These are phyloP conservation scores for Probaryconus sp. DNA, from an alignment of 1,140 invertebrate species.

Conservation along the genomic window DNA sequence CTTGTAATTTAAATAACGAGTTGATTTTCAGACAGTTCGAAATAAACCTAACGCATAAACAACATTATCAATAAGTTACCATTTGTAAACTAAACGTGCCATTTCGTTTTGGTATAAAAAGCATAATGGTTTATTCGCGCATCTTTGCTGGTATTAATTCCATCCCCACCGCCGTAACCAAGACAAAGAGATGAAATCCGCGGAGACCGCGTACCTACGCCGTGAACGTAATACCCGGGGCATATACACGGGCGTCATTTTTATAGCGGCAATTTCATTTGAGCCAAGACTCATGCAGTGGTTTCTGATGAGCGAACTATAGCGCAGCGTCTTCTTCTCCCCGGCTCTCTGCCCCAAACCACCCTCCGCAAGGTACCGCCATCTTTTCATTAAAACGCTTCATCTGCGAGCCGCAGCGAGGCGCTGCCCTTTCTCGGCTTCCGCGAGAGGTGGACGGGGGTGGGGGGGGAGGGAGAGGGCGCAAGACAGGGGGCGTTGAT, in stretches of 20 bases:
- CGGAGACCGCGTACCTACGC: slow-evolving; percentile 39
- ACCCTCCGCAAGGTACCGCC: slow-evolving; percentile 58
- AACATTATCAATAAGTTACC: too few species aligned
- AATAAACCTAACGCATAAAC: too few species aligned
- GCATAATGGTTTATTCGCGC: too few species aligned
- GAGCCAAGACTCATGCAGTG: slow-evolving; percentile 75
- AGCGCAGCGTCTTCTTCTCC: slow-evolving; percentile 31
- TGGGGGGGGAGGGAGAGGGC: not conserved
- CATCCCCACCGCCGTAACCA: too few species aligned
- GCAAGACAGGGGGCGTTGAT: slow-evolving; percentile 11
- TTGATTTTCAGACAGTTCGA: too few species aligned
- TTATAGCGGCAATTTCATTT: slow-evolving; percentile 78
- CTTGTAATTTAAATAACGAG: too few species aligned
- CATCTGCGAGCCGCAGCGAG: slow-evolving; percentile 70
- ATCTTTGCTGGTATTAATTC: too few species aligned
- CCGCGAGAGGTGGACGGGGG: slow-evolving; percentile 5
- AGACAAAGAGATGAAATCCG: slow-evolving; percentile 28
- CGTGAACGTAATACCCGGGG: slow-evolving; percentile 69
- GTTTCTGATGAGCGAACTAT: slow-evolving; percentile 75
- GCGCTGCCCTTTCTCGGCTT: slow-evolving; percentile 66
- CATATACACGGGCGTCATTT: slow-evolving; percentile 75
- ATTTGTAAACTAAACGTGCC: too few species aligned
- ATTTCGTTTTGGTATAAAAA: too few species aligned
- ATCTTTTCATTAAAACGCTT: slow-evolving; percentile 77
- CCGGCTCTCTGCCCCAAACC: slow-evolving; percentile 16